These are phyloP conservation scores for Plotosus lineatus DNA, from an alignment of 2,113 vertebrate genomes.

Conservation along the genomic window DNA sequence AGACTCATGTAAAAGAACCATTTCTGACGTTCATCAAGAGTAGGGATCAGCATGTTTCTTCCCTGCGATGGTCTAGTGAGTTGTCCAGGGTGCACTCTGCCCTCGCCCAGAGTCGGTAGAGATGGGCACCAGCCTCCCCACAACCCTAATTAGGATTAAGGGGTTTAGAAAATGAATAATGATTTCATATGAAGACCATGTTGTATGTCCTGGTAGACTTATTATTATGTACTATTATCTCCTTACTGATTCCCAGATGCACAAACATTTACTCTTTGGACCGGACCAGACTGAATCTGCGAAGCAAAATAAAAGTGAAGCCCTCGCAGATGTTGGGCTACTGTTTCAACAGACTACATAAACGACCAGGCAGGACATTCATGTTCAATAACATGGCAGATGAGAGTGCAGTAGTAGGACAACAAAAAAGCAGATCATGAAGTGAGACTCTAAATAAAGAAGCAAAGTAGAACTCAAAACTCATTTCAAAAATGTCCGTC, in stretches of 20 bases:
- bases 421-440: background rate
- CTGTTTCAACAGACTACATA: background rate
- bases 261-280: background rate
- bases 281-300: background rate
- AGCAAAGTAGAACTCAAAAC: background rate
- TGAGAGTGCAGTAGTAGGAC: background rate
- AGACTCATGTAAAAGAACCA: no score
- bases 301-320: background rate
- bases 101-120: no score
- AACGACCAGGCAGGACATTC: background rate
- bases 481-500: conserved; percentile 5
- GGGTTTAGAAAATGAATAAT: no score
- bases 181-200: no score
- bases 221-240: background rate
- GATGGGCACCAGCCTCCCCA: no score
- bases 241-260: conserved; percentile 1
- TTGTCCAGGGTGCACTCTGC: no score
- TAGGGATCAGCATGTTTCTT: no score
- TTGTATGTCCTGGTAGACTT: no score
- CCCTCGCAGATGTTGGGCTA: background rate
- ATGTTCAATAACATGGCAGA: background rate
- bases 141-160: no score
- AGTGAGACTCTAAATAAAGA: background rate
- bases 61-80: no score
- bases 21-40: no score